Conservation (phyloP, 64 coral and sea anemone genomes). For the Stylophora pistillata region DNA sequence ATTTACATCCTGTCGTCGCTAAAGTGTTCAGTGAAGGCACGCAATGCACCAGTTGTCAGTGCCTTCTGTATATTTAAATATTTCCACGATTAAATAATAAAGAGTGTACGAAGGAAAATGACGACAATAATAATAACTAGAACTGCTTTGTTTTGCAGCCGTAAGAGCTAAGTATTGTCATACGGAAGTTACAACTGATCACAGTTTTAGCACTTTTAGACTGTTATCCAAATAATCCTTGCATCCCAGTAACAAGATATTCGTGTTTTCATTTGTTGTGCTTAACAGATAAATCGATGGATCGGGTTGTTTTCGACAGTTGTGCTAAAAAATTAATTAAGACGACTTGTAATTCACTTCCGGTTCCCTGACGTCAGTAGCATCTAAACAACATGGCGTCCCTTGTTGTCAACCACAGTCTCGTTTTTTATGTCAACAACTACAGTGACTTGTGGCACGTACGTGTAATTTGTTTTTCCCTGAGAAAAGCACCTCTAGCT, state of each 20-base stretch:
- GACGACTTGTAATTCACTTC: background rate
- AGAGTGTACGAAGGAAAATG: too few species aligned
- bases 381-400: background rate
- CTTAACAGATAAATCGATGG: too few species aligned
- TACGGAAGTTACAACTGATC: too few species aligned
- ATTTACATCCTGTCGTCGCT: background rate
- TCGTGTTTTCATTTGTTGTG: too few species aligned
- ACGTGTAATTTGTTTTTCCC: background rate
- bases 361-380: conserved; percentile 13
- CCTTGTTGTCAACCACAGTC: background rate
- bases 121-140: too few species aligned
- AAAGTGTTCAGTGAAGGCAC: background rate
- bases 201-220: too few species aligned
- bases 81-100: background rate
- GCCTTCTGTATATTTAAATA: background rate
- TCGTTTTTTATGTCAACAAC: conserved; percentile 16
- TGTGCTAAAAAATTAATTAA: background rate
- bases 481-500: background rate
- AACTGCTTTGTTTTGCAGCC: too few species aligned
- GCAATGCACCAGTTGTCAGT: background rate
- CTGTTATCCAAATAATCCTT: too few species aligned
- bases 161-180: too few species aligned
- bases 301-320: too few species aligned
- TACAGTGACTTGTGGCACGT: background rate
- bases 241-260: too few species aligned